phyloP scores from a whole-genome alignment of 2,113 vertebrate species.

The Callopanchax toddi region DNA sequence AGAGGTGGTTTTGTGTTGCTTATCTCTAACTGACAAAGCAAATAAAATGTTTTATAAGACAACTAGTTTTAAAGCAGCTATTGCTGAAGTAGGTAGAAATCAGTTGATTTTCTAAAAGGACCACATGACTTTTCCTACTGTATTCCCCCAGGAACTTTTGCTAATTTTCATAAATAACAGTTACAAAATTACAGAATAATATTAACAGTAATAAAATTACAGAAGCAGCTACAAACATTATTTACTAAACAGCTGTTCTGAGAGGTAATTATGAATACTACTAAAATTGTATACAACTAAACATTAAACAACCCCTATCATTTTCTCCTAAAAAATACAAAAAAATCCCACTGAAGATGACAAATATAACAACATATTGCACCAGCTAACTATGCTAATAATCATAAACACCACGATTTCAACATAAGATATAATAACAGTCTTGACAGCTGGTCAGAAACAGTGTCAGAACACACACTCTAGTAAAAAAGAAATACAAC shows the following conservation, averaged over 20 bases:
- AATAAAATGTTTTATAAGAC: neutral
- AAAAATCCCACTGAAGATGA: neutral
- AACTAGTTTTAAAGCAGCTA: conserved; percentile 4
- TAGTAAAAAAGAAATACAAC: neutral
- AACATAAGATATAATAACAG: neutral
- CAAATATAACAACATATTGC: neutral
- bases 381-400: conserved; percentile 22
- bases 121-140: neutral
- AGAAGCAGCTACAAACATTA: too few species aligned
- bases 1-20: neutral
- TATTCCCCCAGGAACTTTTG: neutral
- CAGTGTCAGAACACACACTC: neutral
- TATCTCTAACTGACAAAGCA: neutral
- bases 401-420: conserved; percentile 2
- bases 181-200: too few species aligned
- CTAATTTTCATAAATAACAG: too few species aligned
- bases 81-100: neutral
- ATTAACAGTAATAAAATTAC: too few species aligned
- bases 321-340: neutral
- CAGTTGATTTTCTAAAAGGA: neutral
- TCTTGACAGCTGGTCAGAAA: conserved; percentile 29
- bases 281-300: neutral
- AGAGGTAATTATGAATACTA: too few species aligned
- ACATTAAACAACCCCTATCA: neutral
- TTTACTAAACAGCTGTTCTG: conserved; percentile 8